phyloP scores from a whole-genome alignment of 2,113 vertebrate genomes.

The Circaetus gallicus region DNA sequence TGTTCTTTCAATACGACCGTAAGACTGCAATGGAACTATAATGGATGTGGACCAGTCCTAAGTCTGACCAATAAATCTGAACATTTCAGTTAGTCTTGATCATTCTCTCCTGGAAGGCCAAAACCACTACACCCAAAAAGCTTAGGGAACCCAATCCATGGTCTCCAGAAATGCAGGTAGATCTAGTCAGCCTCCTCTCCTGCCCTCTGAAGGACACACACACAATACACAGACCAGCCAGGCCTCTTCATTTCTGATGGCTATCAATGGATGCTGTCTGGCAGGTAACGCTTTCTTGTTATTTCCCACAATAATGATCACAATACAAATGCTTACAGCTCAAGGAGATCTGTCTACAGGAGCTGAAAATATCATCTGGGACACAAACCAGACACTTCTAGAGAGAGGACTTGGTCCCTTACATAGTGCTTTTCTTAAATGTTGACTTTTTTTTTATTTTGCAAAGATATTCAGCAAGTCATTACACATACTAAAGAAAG shows the following conservation, averaged over 20 bases:
- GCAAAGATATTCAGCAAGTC: neutral
- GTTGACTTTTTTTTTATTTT: neutral
- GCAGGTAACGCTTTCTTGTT: neutral
- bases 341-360: neutral
- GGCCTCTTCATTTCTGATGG: neutral
- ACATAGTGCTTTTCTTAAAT: neutral
- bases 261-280: neutral
- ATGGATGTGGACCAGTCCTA: neutral
- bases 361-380: neutral
- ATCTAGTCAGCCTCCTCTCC: neutral
- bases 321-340: neutral
- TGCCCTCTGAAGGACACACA: neutral
- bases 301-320: neutral
- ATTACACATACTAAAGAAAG: neutral
- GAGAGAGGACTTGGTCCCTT: neutral
- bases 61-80: neutral
- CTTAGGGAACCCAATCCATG: neutral
- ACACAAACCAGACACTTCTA: neutral
- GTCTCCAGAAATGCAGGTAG: neutral
- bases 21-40: neutral
- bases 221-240: accelerated
- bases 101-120: neutral
- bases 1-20: neutral
- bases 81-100: neutral
- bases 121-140: neutral